Conservation (phyloP, 1,140 invertebrate genomes). For the Zaprionus lachaisei region DNA sequence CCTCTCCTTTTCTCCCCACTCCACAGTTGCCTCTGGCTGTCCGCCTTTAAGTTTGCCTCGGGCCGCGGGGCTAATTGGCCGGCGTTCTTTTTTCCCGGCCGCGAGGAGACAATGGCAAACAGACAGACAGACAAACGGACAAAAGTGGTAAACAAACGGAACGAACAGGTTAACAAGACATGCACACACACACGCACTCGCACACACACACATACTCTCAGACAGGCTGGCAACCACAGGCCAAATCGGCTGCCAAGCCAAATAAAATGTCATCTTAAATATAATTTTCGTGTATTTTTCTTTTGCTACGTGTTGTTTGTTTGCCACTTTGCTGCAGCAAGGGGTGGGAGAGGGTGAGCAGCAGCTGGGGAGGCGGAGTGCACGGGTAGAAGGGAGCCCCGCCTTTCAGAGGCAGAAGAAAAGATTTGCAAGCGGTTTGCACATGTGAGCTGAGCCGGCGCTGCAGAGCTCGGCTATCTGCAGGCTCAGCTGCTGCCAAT, state of each 20-base stretch:
- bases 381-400: not conserved
- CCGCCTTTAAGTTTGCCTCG: slow-evolving; percentile 35
- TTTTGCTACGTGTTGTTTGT: slow-evolving; percentile 59
- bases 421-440: slow-evolving; percentile 74
- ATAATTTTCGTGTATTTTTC: slow-evolving; percentile 78
- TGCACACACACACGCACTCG: slow-evolving; percentile 20
- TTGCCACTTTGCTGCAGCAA: slow-evolving; percentile 7
- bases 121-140: slow-evolving; percentile 22
- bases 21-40: not conserved
- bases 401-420: slow-evolving; percentile 49
- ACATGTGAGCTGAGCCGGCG: slow-evolving; percentile 44
- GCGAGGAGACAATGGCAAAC: slow-evolving; percentile 56
- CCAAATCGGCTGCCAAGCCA: slow-evolving; percentile 37
- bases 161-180: slow-evolving; percentile 58
- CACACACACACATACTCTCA: slow-evolving; percentile 23
- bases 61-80: slow-evolving; percentile 68
- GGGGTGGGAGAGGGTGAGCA: not conserved
- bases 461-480: not conserved
- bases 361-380: not conserved
- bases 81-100: slow-evolving; percentile 63
- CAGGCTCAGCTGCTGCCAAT: slow-evolving; percentile 14
- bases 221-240: slow-evolving; percentile 55
- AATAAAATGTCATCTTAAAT: slow-evolving; percentile 82
- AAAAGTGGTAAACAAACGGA: slow-evolving; percentile 35
- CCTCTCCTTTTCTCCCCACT: not conserved